Conservation (phyloP, 2,797 vertebrate genomes). For the Hemitrygon akajei region DNA sequence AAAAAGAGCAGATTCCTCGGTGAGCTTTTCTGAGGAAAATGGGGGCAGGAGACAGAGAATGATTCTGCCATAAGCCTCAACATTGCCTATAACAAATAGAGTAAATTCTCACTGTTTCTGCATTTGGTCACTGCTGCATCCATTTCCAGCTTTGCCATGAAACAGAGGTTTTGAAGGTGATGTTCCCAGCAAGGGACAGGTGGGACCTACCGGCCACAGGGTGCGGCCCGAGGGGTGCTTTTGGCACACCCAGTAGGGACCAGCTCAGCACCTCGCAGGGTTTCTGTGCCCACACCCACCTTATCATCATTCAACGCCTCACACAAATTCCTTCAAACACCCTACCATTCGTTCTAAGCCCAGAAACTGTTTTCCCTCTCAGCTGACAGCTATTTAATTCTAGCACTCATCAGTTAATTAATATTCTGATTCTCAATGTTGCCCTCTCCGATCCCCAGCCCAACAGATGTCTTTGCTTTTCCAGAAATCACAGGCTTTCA, state of each 20-base stretch:
- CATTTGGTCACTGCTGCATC: neutral
- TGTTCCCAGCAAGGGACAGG: neutral
- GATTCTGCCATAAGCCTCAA: too few species aligned
- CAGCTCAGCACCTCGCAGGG: neutral
- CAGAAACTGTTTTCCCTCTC: neutral
- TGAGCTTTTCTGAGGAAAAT: too few species aligned
- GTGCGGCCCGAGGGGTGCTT: neutral
- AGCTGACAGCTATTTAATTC: neutral
- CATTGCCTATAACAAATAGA: too few species aligned
- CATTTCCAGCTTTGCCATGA: neutral
- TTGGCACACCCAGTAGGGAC: neutral
- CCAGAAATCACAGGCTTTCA: too few species aligned
- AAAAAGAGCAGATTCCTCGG: too few species aligned
- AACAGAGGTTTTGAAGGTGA: neutral
- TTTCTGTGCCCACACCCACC: neutral
- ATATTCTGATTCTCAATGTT: neutral
- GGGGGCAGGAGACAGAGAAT: too few species aligned
- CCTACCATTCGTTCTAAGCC: neutral
- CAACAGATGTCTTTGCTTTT: too few species aligned
- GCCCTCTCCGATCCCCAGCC: neutral
- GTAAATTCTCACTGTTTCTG: too few species aligned
- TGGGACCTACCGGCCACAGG: too few species aligned
- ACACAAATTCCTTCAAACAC: neutral
- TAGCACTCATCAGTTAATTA: neutral
- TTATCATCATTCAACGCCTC: neutral